Evolutionary conservation across 2,888 invertebrate species (phyloP).

Genomic region (Andrena dorsata): DNA sequence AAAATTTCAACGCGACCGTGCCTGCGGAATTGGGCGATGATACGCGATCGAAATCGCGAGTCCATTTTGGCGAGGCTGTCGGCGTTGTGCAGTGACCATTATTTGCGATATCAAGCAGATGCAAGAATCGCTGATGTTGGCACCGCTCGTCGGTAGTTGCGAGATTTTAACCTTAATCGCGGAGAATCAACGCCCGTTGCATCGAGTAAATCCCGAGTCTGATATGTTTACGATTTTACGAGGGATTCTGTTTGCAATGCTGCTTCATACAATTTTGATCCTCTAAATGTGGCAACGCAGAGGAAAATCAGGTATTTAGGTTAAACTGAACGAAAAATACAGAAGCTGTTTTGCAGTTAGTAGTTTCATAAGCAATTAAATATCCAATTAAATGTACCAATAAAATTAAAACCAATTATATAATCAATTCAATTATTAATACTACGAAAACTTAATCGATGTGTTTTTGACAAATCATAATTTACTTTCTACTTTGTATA

Average conservation of each 20-base stretch:
- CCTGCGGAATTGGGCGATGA: not conserved
- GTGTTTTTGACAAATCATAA: too few relatives aligned
- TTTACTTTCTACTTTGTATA: too few relatives aligned
- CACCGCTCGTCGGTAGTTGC: slow-evolving; percentile 1
- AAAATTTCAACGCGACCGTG: slow-evolving; percentile 36
- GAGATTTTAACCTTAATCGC: not conserved
- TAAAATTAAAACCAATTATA: too few relatives aligned
- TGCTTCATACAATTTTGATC: not conserved
- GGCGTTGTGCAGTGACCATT: slow-evolving; percentile 17
- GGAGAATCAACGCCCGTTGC: slow-evolving; percentile 8
- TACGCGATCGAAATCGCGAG: slow-evolving; percentile 2
- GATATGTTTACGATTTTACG: slow-evolving; percentile 16
- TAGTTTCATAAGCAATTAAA: not conserved
- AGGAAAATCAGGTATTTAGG: not conserved
- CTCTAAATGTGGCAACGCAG: not conserved
- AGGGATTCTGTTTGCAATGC: not conserved
- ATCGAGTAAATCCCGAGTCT: not conserved
- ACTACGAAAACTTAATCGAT: too few relatives aligned
- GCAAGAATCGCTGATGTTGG: slow-evolving; percentile 15
- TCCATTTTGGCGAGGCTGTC: slow-evolving; percentile 15
- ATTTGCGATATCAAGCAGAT: slow-evolving; percentile 21
- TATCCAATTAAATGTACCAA: too few relatives aligned
- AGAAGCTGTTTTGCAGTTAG: not conserved
- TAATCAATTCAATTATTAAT: too few relatives aligned
- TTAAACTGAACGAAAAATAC: not conserved